Evolutionary conservation across 2,888 invertebrate genomes (phyloP), one percentile per base, ranked within the genome.

Genomic region (Tridacna gigas): DNA sequence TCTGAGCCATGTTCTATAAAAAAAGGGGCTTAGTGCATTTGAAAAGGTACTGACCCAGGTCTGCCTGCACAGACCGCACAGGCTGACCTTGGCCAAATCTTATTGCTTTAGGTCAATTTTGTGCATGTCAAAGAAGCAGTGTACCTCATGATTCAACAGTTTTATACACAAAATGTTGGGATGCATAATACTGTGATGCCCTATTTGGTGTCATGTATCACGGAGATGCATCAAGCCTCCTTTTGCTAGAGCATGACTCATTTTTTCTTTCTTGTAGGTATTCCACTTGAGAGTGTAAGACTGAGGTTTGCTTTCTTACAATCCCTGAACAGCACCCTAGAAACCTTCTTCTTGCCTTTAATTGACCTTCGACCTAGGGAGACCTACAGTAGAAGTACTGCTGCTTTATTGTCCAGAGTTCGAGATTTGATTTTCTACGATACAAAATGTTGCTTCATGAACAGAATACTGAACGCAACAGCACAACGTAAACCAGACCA

Each of bases 401-500:
- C 93, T 0, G 88, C 92, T 7, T 84, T 94, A 1, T 86, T 94
- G 75, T 88, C 92, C 28, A 85, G 88, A 67, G 88, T 91, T 18
- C 86, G 94, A 37, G 89, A 89, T 20, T 86, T 94, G 25, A 88
- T 94, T 22, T 94, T 94, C 85, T 94, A 93, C 74, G 94, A 94
- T 87, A 92, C 93, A 25, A 94, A 94, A 87, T 88, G 91, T 45
- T 90, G 90, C 63, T 88, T 94, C n/a, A 82, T 93, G 45, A 94
- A 94, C 84, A 84, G 93, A 48, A 89, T 94, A 48, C 86, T 94
- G 37, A 94, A 94, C 88, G 93, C 93, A 60, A 94, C 94, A 0
- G 93, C 93, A 20, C 90, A 93, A 82, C 84, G 94, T 63, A 94
- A 94, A 86, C 91, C 93, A 20, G 94, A 94, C 82, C 94, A 94